Evolutionary conservation across 2,888 invertebrate species (phyloP).

Genomic region (Pheosia tremula): DNA sequence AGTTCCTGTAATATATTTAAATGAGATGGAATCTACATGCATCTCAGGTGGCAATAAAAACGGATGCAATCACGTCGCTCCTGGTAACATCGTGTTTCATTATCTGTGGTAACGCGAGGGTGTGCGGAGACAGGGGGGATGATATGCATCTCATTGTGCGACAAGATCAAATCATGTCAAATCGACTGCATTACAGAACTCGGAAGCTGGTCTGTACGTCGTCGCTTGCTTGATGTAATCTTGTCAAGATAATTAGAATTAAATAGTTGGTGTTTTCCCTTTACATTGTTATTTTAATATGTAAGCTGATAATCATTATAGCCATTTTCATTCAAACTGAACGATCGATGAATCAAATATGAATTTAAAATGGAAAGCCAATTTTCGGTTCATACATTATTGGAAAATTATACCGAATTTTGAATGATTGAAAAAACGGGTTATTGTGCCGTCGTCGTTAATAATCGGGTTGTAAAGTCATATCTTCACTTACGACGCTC

Average conservation of each 20-base stretch:
- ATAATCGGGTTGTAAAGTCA: neutral
- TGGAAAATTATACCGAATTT: neutral
- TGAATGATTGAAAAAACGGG: constrained; percentile 1
- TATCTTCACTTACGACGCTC: neutral
- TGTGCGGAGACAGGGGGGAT: neutral
- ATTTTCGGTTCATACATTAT: neutral
- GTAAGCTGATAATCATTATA: too few relatives aligned
- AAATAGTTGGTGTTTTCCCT: too few relatives aligned
- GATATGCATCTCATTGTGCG: neutral
- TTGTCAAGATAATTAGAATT: neutral
- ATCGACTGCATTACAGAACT: neutral
- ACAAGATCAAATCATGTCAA: neutral
- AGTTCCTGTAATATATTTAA: constrained; percentile 2
- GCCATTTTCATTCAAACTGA: too few relatives aligned
- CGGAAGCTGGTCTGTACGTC: neutral
- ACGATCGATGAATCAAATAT: too few relatives aligned
- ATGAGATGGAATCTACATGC: neutral
- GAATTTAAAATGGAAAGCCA: too few relatives aligned
- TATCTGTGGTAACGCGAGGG: neutral
- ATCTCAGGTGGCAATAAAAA: neutral
- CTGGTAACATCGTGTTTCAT: neutral
- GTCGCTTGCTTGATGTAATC: neutral
- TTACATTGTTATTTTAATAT: too few relatives aligned
- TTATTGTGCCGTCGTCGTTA: neutral
- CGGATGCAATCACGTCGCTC: neutral